Percentiles rank a stretch among this genome's conserved stretches.
These are phyloP conservation scores for Dasypogon diadema DNA, from an alignment of 2,888 invertebrate species.

Conservation along the genomic window DNA sequence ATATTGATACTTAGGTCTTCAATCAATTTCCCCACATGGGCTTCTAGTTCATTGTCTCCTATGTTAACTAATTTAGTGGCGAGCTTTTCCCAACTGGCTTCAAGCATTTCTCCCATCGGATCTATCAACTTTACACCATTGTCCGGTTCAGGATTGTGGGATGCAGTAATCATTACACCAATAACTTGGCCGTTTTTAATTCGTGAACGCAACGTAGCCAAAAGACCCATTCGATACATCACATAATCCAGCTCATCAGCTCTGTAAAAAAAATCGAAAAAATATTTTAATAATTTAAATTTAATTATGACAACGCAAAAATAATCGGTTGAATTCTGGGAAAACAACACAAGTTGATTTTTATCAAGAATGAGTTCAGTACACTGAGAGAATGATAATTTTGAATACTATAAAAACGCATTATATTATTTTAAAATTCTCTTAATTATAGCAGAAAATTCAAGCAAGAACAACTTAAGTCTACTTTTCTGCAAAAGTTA, in stretches of 20 bases:
- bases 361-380: too few relatives aligned
- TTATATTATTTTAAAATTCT: too few relatives aligned
- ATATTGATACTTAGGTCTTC: conserved; percentile 80
- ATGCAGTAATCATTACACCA: conserved; percentile 99
- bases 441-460: too few relatives aligned
- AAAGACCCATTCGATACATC: conserved; percentile 92
- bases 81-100: conserved; percentile 89
- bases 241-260: conserved; percentile 89
- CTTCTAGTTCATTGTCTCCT: conserved; percentile 80
- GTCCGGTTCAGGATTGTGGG: conserved; percentile 96
- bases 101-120: conserved; percentile 97
- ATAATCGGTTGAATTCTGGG: too few relatives aligned
- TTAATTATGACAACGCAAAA: not conserved
- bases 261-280: conserved; percentile 73
- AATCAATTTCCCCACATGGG: conserved; percentile 78
- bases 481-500: too few relatives aligned
- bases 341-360: too few relatives aligned
- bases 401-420: too few relatives aligned
- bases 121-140: conserved; percentile 98
- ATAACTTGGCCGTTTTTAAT: conserved; percentile 86
- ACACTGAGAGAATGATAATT: too few relatives aligned
- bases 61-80: conserved; percentile 91
- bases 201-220: conserved; percentile 90
- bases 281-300: too few relatives aligned
- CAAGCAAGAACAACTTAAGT: too few relatives aligned